Conservation (phyloP, 2,797 vertebrate genomes). For the Argya squamiceps region DNA sequence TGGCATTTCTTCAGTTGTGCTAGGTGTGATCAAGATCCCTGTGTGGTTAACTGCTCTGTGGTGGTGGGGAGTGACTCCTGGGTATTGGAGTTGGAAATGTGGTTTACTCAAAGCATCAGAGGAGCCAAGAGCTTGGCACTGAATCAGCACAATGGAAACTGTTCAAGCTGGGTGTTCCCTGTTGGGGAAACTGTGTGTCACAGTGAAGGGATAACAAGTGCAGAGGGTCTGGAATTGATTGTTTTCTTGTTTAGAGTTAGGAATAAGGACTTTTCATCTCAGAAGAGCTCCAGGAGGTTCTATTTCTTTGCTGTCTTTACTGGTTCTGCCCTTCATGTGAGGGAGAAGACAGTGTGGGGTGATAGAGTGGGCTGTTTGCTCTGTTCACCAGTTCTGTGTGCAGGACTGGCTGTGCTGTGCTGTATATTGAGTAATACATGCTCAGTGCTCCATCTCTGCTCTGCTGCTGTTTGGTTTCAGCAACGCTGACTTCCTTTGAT, state of each 20-base stretch:
- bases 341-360: neutral
- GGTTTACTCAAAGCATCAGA: neutral
- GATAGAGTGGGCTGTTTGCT: neutral
- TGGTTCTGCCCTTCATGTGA: neutral
- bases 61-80: neutral
- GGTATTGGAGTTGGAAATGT: neutral
- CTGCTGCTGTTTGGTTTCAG: neutral
- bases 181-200: neutral
- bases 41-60: neutral
- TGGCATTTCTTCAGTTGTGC: neutral
- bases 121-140: neutral
- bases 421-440: neutral
- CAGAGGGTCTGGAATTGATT: neutral
- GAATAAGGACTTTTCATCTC: neutral
- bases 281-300: neutral
- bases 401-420: neutral
- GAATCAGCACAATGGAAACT: neutral
- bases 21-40: neutral
- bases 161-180: neutral
- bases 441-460: neutral
- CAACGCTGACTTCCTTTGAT: neutral
- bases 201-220: neutral
- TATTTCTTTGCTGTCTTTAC: neutral
- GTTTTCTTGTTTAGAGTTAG: neutral
- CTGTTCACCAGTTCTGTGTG: neutral